phyloP scores from a whole-genome alignment of 2,113 vertebrate genomes.

The Campylorhamphus procurvoides region DNA sequence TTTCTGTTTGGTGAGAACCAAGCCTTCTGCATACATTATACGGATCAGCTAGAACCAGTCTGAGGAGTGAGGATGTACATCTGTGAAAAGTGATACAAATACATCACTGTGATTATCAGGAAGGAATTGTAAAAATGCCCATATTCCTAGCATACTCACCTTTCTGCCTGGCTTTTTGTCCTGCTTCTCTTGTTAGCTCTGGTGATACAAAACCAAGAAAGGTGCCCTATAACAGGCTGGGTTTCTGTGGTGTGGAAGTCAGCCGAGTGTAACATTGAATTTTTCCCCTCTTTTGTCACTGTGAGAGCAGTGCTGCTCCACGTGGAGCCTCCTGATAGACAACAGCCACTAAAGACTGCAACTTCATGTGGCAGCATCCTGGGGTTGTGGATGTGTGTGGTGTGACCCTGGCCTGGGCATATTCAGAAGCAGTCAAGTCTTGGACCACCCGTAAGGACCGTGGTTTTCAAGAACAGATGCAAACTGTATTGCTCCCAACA shows the following conservation, averaged over 20 bases:
- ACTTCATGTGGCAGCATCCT: too few species aligned
- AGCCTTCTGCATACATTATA: constrained; percentile 49
- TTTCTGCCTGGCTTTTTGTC: neutral
- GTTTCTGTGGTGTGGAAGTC: neutral
- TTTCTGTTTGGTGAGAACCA: constrained; percentile 49
- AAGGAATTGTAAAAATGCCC: neutral
- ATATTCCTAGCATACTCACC: neutral
- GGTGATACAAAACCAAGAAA: neutral
- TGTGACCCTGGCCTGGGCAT: neutral
- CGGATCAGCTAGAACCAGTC: constrained; percentile 30
- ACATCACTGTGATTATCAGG: neutral
- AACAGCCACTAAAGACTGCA: neutral
- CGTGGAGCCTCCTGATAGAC: neutral
- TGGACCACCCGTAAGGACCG: neutral
- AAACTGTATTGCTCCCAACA: neutral
- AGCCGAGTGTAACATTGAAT: neutral
- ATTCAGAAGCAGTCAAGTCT: neutral
- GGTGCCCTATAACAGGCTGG: neutral
- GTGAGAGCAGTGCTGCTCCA: neutral
- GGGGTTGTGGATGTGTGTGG: accelerated
- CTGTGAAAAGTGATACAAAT: constrained; percentile 13
- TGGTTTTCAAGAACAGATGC: neutral
- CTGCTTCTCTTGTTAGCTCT: neutral
- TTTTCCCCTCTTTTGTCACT: neutral
- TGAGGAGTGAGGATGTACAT: neutral